Evolutionary conservation across 2,888 invertebrate genomes (phyloP).

Genomic region (Chloroclystis v-ata): DNA sequence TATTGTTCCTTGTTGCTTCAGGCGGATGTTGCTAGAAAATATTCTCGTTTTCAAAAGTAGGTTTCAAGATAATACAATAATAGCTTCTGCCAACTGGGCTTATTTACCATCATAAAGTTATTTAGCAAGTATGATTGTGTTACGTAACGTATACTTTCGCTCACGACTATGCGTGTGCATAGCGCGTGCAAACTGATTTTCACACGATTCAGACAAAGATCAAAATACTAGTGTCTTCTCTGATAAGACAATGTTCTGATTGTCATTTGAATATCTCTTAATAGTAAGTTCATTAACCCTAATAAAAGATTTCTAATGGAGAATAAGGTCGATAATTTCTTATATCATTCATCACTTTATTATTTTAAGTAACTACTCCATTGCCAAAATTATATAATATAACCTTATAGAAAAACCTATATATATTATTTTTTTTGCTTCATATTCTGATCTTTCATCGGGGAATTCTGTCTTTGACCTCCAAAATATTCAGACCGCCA

Average conservation of each 20-base stretch:
- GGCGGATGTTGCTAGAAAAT: too few species aligned
- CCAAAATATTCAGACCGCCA: slow-evolving; percentile 15
- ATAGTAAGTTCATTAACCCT: too few species aligned
- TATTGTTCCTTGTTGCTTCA: too few species aligned
- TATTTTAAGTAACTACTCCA: too few species aligned
- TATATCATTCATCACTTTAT: too few species aligned
- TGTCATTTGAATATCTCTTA: background rate
- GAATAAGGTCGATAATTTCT: too few species aligned
- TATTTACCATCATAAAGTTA: slow-evolving; percentile 6
- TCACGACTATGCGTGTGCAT: slow-evolving; percentile 56
- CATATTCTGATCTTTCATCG: background rate
- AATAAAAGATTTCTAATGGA: too few species aligned
- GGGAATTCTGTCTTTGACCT: slow-evolving; percentile 9
- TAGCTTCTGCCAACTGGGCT: background rate
- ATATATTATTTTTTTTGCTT: too few species aligned
- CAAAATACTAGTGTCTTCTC: slow-evolving; percentile 21
- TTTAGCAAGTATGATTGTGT: slow-evolving; percentile 32
- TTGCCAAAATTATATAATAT: too few species aligned
- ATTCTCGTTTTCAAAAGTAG: background rate
- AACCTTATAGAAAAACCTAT: too few species aligned
- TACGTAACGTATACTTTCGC: slow-evolving; percentile 61
- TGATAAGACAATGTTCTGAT: slow-evolving; percentile 1
- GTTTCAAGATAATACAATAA: background rate
- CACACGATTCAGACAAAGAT: slow-evolving; percentile 49
- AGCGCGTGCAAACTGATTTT: slow-evolving; percentile 56